Conservation (phyloP, 2,113 vertebrate genomes). For the Seriola aureovittata region DNA sequence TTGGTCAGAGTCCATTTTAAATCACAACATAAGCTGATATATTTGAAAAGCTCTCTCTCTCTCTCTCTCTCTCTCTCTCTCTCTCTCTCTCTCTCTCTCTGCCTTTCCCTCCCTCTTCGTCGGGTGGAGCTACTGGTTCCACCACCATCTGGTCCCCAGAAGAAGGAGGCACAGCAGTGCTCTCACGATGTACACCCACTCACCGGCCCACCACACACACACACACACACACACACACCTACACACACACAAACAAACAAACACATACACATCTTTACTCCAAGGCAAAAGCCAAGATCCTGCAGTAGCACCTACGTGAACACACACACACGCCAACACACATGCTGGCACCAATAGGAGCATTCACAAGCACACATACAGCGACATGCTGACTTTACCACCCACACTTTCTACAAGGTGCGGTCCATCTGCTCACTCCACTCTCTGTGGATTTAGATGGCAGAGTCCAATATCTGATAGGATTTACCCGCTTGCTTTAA, state of each 20-base stretch:
- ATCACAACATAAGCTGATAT: not conserved
- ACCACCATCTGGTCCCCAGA: slow-evolving; percentile 77
- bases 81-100: not conserved
- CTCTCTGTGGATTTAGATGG: slow-evolving; percentile 57
- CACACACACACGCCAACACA: slow-evolving; percentile 60
- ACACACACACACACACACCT: slow-evolving; percentile 21
- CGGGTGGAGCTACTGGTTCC: slow-evolving; percentile 46
- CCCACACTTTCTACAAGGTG: slow-evolving; percentile 71
- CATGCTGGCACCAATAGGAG: slow-evolving; percentile 63
- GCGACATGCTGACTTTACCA: slow-evolving; percentile 63
- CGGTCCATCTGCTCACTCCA: slow-evolving; percentile 76
- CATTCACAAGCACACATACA: slow-evolving; percentile 59
- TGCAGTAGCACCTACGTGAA: slow-evolving; percentile 53
- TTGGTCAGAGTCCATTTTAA: not conserved
- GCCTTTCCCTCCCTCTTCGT: slow-evolving; percentile 11
- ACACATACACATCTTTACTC: slow-evolving; percentile 27
- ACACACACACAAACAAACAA: slow-evolving; percentile 19
- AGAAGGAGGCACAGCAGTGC: slow-evolving; percentile 61
- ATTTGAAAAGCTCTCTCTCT: not conserved
- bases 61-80: not conserved
- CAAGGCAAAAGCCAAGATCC: slow-evolving; percentile 67
- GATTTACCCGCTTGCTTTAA: slow-evolving; percentile 38
- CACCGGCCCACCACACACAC: slow-evolving; percentile 36
- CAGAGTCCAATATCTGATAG: slow-evolving; percentile 46
- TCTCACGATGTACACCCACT: slow-evolving; percentile 66